Conservation (phyloP, 1,140 invertebrate genomes). For the Idris sp. region DNA sequence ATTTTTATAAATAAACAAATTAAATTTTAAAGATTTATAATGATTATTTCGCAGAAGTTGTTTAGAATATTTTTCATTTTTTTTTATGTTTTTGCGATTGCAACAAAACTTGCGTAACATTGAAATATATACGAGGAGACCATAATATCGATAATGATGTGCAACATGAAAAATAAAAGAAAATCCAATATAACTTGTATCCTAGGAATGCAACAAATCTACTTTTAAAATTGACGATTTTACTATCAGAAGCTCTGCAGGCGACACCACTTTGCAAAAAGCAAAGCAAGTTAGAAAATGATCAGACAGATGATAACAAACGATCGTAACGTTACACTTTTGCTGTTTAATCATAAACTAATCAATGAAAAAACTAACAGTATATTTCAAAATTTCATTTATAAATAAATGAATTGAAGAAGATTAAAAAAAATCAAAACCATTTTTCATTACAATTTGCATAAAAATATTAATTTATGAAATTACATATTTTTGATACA, state of each 20-base stretch:
- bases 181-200: constrained; percentile 8
- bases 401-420: too few relatives aligned
- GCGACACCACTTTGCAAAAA: background rate
- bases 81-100: background rate
- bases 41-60: constrained; percentile 4
- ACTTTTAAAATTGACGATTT: constrained; percentile 1
- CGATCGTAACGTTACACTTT: background rate
- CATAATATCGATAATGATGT: constrained; percentile 3
- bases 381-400: too few relatives aligned
- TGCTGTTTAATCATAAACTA: background rate
- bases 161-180: constrained; percentile 7
- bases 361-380: too few relatives aligned
- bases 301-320: background rate
- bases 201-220: background rate
- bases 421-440: too few relatives aligned
- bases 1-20: constrained; percentile 12
- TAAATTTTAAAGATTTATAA: constrained; percentile 4
- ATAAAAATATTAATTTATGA: too few relatives aligned
- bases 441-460: too few relatives aligned
- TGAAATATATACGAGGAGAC: background rate
- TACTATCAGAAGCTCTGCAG: background rate
- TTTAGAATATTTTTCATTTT: constrained; percentile 1
- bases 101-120: constrained; percentile 1
- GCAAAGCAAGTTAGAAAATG: background rate
- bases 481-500: too few relatives aligned